These are phyloP conservation scores for Zoanthus solanderi DNA, from an alignment of 92 coral and sea anemone genomes.

Conservation along the genomic window DNA sequence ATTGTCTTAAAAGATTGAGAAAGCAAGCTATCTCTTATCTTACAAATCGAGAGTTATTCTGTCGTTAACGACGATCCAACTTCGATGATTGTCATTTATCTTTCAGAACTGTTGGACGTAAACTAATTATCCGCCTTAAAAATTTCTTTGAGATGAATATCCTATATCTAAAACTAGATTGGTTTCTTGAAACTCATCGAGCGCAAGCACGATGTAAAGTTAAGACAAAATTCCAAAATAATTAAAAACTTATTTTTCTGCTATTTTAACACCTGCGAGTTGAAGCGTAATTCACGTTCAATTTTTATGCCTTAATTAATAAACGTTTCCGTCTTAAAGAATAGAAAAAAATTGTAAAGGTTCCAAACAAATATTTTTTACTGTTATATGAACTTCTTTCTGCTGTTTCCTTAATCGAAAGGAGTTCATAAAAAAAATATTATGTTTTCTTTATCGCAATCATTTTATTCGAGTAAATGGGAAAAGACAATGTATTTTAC, in stretches of 20 bases:
- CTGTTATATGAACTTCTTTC: background rate
- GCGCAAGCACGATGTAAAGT: background rate
- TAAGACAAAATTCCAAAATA: background rate
- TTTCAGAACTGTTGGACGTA: conserved; percentile 4
- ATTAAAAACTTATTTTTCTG: background rate
- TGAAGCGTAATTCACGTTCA: no score
- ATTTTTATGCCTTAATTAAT: no score
- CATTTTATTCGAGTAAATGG: background rate
- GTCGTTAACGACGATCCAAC: background rate
- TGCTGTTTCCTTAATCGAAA: background rate
- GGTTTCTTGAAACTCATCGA: background rate
- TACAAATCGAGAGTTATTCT: background rate
- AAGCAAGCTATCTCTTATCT: background rate
- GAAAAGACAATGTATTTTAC: background rate
- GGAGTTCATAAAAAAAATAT: background rate
- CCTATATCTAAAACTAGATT: conserved; percentile 1
- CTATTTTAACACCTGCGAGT: no score
- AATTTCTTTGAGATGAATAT: conserved; percentile 16
- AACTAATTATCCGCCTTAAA: conserved; percentile 23
- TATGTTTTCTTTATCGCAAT: background rate
- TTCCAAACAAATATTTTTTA: background rate
- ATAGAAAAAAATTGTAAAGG: background rate
- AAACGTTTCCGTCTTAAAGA: background rate
- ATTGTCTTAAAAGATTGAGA: background rate
- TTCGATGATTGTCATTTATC: background rate